phyloP scores from a whole-genome alignment of 2,113 vertebrate species.

The Lepus europaeus region DNA sequence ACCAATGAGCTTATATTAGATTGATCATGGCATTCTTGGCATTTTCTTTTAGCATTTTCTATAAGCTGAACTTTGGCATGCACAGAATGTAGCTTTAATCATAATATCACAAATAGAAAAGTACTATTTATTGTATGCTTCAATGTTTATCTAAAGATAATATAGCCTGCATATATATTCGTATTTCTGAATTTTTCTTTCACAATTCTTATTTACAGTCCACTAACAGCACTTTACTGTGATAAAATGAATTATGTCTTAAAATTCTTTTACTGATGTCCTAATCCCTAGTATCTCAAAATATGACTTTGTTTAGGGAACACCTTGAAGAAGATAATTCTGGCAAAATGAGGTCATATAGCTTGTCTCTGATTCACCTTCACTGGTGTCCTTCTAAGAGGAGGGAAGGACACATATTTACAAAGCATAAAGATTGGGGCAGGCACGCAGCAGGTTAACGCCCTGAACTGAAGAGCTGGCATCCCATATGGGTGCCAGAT shows the following conservation, averaged over 20 bases:
- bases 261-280: background rate
- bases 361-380: fast-evolving
- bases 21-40: background rate
- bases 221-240: background rate
- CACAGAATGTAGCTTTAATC: background rate
- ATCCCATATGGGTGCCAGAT: no score
- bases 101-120: background rate
- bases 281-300: background rate
- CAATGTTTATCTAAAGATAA: background rate
- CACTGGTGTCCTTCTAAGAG: background rate
- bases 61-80: background rate
- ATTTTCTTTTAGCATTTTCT: conserved; percentile 43
- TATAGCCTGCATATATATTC: background rate
- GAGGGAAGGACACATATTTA: background rate
- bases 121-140: background rate
- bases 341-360: background rate
- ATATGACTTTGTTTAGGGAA: background rate
- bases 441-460: no score
- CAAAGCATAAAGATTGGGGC: background rate
- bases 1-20: conserved; percentile 16
- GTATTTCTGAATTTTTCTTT: background rate
- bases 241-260: background rate
- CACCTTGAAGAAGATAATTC: background rate
- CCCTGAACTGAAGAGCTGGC: no score
- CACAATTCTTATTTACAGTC: background rate